A percentile compares a stretch with the other conserved stretches of the same genome.
Evolutionary conservation across 2,797 vertebrate genomes (phyloP).

Genomic region (Myripristis murdjan): DNA sequence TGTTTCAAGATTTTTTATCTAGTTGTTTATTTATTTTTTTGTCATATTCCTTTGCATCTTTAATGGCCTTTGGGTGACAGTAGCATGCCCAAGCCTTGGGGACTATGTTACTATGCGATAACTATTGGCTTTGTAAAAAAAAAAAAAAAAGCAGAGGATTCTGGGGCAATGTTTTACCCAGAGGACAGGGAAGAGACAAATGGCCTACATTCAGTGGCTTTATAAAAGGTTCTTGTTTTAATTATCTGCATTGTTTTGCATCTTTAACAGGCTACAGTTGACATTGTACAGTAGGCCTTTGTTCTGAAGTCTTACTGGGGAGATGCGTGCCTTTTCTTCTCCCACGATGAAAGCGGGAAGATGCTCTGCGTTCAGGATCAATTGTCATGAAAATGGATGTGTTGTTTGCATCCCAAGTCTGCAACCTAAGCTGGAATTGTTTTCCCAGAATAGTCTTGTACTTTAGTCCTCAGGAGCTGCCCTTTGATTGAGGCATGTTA

Average conservation of each 20-base stretch:
- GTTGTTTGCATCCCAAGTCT: slow-evolving; percentile 5
- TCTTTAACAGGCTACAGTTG: slow-evolving; percentile 39
- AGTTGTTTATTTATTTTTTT: background rate
- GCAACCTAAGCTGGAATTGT: slow-evolving; percentile 23
- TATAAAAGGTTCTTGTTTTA: slow-evolving; percentile 53
- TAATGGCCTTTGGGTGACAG: slow-evolving; percentile 51
- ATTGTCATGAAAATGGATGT: slow-evolving; percentile 11
- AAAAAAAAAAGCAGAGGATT: slow-evolving; percentile 43
- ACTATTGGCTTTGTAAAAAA: slow-evolving; percentile 46
- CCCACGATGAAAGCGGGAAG: slow-evolving; percentile 6
- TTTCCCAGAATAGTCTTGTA: slow-evolving; percentile 30
- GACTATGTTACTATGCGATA: slow-evolving; percentile 49
- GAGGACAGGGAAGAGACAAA: slow-evolving; percentile 46
- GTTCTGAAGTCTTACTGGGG: slow-evolving; percentile 21
- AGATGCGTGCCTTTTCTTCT: slow-evolving; percentile 12
- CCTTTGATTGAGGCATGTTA: slow-evolving; percentile 58
- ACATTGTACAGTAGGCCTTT: slow-evolving; percentile 24
- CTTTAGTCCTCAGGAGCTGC: slow-evolving; percentile 30
- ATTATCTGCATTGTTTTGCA: slow-evolving; percentile 57
- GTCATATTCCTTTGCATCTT: slow-evolving; percentile 33
- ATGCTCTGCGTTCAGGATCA: slow-evolving; percentile 5
- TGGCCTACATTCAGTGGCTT: slow-evolving; percentile 53
- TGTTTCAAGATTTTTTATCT: slow-evolving; percentile 48
- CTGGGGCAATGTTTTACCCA: slow-evolving; percentile 43
- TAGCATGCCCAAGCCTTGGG: slow-evolving; percentile 45